Percentiles rank a stretch among this genome's conserved stretches.
These are phyloP conservation scores for Oncorhynchus clarkii DNA, from an alignment of 2,113 vertebrate genomes.

Conservation along the genomic window DNA sequence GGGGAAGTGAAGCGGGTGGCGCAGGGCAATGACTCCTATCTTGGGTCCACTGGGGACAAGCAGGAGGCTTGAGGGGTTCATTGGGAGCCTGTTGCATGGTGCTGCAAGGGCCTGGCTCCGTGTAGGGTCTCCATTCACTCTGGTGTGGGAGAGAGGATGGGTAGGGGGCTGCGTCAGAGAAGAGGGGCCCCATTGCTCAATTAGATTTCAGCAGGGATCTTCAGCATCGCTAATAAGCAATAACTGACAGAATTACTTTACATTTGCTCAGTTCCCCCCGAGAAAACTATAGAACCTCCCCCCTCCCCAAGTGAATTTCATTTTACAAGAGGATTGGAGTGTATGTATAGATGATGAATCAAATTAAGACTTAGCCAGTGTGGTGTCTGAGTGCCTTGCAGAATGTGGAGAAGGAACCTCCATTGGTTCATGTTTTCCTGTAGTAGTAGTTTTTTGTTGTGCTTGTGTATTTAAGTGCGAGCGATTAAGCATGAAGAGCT, in stretches of 20 bases:
- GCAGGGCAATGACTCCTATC: constrained; percentile 3
- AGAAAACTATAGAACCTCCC: too few species aligned
- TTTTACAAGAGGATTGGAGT: too few species aligned
- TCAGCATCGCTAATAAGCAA: too few species aligned
- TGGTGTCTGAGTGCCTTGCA: too few species aligned
- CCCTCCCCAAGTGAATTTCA: too few species aligned
- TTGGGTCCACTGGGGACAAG: constrained; percentile 11
- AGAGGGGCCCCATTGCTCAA: not conserved
- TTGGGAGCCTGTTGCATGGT: constrained; percentile 31
- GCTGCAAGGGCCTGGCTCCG: not conserved
- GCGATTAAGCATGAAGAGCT: constrained; percentile 36
- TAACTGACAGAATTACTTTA: too few species aligned
- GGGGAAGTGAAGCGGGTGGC: too few species aligned
- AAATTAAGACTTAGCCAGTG: too few species aligned
- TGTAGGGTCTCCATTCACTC: not conserved
- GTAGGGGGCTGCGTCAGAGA: not conserved
- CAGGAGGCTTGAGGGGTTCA: constrained; percentile 29
- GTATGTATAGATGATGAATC: too few species aligned
- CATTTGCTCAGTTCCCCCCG: too few species aligned
- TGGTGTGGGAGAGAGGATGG: not conserved
- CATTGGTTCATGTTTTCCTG: not conserved
- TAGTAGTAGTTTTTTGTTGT: not conserved
- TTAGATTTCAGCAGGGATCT: not conserved
- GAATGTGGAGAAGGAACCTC: not conserved
- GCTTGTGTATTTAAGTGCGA: not conserved